A percentile compares a stretch with the other conserved stretches of the same genome.
Conservation (phyloP, 2,113 vertebrate species). For the Xiphias gladius region DNA sequence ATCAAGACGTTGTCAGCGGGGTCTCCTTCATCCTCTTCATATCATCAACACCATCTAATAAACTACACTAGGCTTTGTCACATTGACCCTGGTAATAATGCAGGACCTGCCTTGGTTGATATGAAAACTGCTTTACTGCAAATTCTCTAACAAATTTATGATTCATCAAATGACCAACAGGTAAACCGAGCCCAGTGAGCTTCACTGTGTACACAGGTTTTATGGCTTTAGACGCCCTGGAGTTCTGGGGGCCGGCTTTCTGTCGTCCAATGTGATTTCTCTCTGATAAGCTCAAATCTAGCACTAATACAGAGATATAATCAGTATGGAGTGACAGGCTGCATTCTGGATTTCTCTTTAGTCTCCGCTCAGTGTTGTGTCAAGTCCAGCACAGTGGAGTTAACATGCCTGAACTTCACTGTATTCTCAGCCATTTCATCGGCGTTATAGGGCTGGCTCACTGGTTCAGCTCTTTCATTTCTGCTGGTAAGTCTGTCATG, state of each 20-base stretch:
- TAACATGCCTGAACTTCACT: slow-evolving; percentile 5
- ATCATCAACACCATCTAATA: no score
- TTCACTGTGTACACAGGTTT: no score
- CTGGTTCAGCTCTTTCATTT: slow-evolving; percentile 2
- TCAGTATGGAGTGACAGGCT: slow-evolving; percentile 5
- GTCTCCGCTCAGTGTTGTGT: neutral
- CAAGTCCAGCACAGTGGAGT: neutral
- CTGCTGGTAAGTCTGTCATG: neutral
- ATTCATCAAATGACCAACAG: neutral
- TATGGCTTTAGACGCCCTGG: neutral
- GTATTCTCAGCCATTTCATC: slow-evolving; percentile 28
- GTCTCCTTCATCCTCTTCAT: no score
- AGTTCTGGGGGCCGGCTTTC: no score
- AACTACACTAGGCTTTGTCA: no score
- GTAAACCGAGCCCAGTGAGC: no score
- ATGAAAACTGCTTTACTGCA: neutral
- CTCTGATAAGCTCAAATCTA: neutral
- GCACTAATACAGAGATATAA: no score
- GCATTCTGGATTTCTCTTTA: neutral
- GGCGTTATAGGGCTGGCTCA: neutral
- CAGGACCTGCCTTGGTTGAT: neutral
- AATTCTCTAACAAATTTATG: no score
- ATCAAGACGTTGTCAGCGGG: no score
- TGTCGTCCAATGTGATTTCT: neutral
- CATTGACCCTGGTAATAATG: neutral